Evolutionary conservation across 2,113 vertebrate genomes (phyloP), one percentile per base, ranked within the genome.

Genomic region (Todiramphus chloris): DNA sequence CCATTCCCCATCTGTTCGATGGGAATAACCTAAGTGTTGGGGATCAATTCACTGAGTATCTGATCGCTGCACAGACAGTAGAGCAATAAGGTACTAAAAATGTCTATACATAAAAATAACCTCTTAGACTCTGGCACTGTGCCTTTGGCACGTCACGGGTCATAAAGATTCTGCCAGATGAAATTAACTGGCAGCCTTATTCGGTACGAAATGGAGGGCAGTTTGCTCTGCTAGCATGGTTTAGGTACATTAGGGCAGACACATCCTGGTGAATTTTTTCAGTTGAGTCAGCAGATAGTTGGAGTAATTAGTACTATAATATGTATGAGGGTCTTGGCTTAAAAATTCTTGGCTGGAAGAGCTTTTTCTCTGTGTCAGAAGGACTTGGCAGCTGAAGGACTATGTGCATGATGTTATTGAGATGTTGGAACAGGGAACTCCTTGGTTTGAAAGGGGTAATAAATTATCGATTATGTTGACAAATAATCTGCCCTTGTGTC

Each of bases 101-200:
- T 94, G 96, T 92, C 96, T 91, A 93, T 96, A 96, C 83, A 93
- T 94, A 96, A 96, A 96, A 97, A 96, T 97, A 97, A 94, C 96
- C 94, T 93, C 86, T 96, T 94, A 97, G 93, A 87, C 24, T 72
- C 83, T 97, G 96, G 96, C 96, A 82, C 66, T 21, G 53, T 92
- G 96, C 94, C 94, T 92, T 90, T 96, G 95, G 96, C 89, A 78
- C 83, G 44, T 93, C 86, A 68, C 87, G 66, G 89, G 77, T 84
- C 31, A 6, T 94, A 96, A 97, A 94, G 93, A 93, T 92, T 91
- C 83, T 93, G 90, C 94, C 94, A 93, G 94, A 94, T 21, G 2
- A 93, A 95, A 94, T 94, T 87, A 97, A 73, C 66, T 94, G 96
- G 91, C 95, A 94, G 81, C 77, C 66, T 93, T 69, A 53, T 75